Percentiles rank a stretch among this genome's conserved stretches.
Conservation (phyloP, 2,888 invertebrate genomes). For the Trachelus iudaicus region DNA sequence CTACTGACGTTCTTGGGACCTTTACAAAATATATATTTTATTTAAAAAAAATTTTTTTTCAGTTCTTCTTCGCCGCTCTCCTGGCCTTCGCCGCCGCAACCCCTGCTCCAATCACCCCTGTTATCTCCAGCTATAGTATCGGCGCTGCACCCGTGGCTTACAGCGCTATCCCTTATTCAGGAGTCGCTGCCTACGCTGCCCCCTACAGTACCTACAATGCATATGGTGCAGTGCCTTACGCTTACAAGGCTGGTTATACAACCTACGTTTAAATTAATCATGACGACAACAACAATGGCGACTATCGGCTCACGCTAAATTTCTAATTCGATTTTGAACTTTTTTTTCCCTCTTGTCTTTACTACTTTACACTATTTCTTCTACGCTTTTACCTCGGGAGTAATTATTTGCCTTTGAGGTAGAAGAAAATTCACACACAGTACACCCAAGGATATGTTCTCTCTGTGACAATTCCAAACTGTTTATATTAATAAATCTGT, state of each 20-base stretch:
- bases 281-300: background rate
- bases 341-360: background rate
- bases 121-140: conserved; percentile 54
- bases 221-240: conserved; percentile 26
- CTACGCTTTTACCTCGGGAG: background rate
- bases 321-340: background rate
- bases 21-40: background rate
- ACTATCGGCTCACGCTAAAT: background rate
- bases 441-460: background rate
- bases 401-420: background rate
- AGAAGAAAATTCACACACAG: background rate
- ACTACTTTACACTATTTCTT: background rate
- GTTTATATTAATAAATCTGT: background rate
- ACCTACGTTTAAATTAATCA: background rate
- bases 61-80: conserved; percentile 65
- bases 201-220: conserved; percentile 44
- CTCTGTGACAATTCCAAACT: background rate
- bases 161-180: conserved; percentile 30
- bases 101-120: conserved; percentile 60
- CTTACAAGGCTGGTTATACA: conserved; percentile 22
- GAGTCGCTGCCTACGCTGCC: conserved; percentile 42
- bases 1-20: background rate
- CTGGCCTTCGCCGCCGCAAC: conserved; percentile 66
- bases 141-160: conserved; percentile 56
- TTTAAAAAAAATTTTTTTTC: conserved; percentile 34